A percentile compares a stretch with the other conserved stretches of the same genome.
phyloP scores from a whole-genome alignment of 1,140 invertebrate species.

The Zaprionus capensis region DNA sequence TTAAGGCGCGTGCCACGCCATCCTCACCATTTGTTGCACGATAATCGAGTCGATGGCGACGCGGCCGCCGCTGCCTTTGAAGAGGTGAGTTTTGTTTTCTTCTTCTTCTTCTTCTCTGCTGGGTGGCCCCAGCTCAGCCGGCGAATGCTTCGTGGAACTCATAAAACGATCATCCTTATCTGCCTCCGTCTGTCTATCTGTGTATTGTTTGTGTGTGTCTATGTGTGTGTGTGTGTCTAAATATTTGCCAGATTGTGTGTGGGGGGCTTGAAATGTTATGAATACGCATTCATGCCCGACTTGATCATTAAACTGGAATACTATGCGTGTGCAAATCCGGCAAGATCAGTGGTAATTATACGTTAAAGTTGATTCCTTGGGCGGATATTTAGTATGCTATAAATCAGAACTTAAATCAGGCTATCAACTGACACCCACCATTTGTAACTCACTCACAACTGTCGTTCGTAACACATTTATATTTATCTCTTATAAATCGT shows the following conservation, averaged over 20 bases:
- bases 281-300: conserved; percentile 8
- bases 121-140: conserved; percentile 16
- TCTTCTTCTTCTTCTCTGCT: conserved; percentile 29
- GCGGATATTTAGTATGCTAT: background rate
- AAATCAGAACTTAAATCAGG: background rate
- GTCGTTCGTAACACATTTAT: background rate
- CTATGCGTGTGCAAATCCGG: conserved; percentile 2
- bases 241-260: conserved; percentile 41
- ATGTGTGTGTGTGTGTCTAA: conserved; percentile 16
- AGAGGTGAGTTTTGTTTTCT: conserved; percentile 53
- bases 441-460: background rate
- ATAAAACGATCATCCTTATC: conserved; percentile 49
- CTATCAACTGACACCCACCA: background rate
- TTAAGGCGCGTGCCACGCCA: conserved; percentile 54
- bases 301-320: background rate
- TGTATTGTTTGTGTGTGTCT: background rate
- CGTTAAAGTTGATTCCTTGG: background rate
- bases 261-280: conserved; percentile 30
- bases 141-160: conserved; percentile 44
- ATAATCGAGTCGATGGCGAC: conserved; percentile 47
- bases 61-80: conserved; percentile 32
- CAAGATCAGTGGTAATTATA: background rate
- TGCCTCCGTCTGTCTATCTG: conserved; percentile 9
- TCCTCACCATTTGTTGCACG: conserved; percentile 32
- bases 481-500: background rate